phyloP scores from a whole-genome alignment of 2,113 vertebrate species.

The Athene cunicularia region DNA sequence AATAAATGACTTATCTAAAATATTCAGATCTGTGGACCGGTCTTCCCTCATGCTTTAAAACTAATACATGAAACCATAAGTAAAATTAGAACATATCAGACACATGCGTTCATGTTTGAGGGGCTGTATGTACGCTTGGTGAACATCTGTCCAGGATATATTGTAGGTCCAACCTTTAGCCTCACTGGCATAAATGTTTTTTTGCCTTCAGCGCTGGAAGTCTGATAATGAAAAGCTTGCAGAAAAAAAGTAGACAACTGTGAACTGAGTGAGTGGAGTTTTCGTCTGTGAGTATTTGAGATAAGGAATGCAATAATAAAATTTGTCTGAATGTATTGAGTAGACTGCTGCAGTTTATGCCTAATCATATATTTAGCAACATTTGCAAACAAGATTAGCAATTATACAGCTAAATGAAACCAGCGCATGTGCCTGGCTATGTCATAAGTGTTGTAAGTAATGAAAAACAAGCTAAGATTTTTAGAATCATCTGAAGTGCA shows the following conservation, averaged over 20 bases:
- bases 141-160: background rate
- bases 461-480: background rate
- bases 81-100: background rate
- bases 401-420: constrained; percentile 13
- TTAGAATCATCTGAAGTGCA: background rate
- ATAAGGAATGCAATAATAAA: constrained; percentile 21
- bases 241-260: background rate
- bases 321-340: background rate
- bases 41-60: background rate
- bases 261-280: background rate
- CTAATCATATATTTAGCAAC: constrained; percentile 35
- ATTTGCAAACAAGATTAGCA: constrained; percentile 35
- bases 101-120: accelerated
- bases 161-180: background rate
- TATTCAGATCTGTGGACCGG: background rate
- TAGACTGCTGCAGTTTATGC: background rate
- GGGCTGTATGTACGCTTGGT: background rate
- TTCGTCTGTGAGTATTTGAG: background rate
- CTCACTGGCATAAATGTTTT: background rate
- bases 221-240: background rate
- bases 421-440: background rate
- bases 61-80: background rate
- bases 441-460: background rate
- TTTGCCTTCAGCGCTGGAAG: background rate
- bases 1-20: background rate